phyloP scores from a whole-genome alignment of 1,140 invertebrate species.

The Papilio aristodemus region DNA sequence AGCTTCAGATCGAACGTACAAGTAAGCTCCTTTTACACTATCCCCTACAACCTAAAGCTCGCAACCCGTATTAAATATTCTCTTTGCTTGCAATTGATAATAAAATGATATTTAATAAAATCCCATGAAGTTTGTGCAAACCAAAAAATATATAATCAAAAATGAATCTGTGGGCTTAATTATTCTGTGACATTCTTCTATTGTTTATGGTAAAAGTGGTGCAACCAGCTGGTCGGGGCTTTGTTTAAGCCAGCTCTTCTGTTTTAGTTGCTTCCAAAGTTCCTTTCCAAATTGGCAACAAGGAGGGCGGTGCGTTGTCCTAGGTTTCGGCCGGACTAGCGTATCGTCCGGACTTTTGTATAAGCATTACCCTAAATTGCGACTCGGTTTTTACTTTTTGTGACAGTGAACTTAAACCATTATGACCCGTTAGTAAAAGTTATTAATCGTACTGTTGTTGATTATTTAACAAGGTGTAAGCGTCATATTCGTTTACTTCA shows the following conservation, averaged over 20 bases:
- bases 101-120: too few relatives aligned
- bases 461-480: background rate
- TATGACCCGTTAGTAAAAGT: conserved; percentile 72
- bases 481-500: background rate
- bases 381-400: conserved; percentile 38
- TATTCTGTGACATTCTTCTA: conserved; percentile 7
- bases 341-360: conserved; percentile 71
- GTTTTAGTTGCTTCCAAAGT: conserved; percentile 68
- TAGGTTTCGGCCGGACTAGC: conserved; percentile 77
- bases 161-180: background rate
- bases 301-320: conserved; percentile 77
- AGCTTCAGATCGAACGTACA: too few relatives aligned
- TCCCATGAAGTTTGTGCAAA: too few relatives aligned
- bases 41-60: too few relatives aligned
- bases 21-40: too few relatives aligned
- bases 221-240: conserved; percentile 55
- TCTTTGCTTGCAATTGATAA: too few relatives aligned
- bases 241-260: conserved; percentile 51
- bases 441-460: background rate
- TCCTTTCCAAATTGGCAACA: conserved; percentile 62
- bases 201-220: conserved; percentile 40
- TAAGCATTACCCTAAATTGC: conserved; percentile 37
- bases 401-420: conserved; percentile 46
- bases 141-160: background rate
- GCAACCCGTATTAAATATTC: too few relatives aligned